Conservation (phyloP, 2,797 vertebrate genomes). For the Chloroceryle amazona region DNA sequence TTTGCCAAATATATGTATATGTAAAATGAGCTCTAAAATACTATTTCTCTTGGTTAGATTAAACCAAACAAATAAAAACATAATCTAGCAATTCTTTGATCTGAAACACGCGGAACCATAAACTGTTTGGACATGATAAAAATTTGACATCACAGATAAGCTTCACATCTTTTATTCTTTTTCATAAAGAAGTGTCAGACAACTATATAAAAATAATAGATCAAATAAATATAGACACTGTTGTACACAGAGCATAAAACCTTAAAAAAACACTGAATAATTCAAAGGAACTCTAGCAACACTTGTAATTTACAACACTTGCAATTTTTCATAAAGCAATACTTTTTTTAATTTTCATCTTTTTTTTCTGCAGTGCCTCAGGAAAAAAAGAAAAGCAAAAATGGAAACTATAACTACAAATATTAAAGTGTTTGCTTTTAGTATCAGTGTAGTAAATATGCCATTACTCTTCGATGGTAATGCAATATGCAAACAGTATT, state of each 20-base stretch:
- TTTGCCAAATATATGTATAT: neutral
- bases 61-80: slow-evolving; percentile 40
- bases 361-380: neutral
- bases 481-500: slow-evolving; percentile 39
- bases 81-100: slow-evolving; percentile 51
- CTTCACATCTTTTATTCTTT: slow-evolving; percentile 80
- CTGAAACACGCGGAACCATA: slow-evolving; percentile 34
- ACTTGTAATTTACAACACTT: slow-evolving; percentile 57
- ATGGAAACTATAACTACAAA: slow-evolving; percentile 42
- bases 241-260: slow-evolving; percentile 68
- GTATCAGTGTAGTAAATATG: slow-evolving; percentile 25
- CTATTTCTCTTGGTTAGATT: neutral
- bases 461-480: slow-evolving; percentile 36
- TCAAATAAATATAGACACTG: slow-evolving; percentile 75
- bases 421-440: slow-evolving; percentile 54
- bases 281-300: slow-evolving; percentile 56
- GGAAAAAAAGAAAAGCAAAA: slow-evolving; percentile 40
- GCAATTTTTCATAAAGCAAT: slow-evolving; percentile 61
- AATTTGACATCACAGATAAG: slow-evolving; percentile 59
- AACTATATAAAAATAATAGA: slow-evolving; percentile 75
- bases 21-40: neutral
- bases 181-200: slow-evolving; percentile 76
- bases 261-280: slow-evolving; percentile 70
- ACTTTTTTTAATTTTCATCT: slow-evolving; percentile 20
- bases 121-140: slow-evolving; percentile 63